A percentile compares a stretch with the other conserved stretches of the same genome.
Evolutionary conservation across 2,888 invertebrate genomes (phyloP).

Genomic region (Cecidostiba fungosa): DNA sequence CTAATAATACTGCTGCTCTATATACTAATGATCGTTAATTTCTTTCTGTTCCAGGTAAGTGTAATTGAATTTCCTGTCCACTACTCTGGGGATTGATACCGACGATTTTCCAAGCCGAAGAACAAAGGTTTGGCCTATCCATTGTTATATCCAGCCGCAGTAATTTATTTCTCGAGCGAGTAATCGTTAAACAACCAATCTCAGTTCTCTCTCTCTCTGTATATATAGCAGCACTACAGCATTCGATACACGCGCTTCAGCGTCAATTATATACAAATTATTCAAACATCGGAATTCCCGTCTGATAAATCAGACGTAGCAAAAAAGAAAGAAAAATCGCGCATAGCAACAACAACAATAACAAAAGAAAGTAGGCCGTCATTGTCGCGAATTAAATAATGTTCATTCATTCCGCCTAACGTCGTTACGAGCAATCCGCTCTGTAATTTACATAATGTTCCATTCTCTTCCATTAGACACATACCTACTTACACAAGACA

Average conservation of each 20-base stretch:
- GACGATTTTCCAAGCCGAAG: not conserved
- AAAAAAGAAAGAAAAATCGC: not conserved
- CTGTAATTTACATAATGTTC: constrained; percentile 53
- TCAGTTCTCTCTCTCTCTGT: not conserved
- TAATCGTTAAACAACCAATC: not conserved
- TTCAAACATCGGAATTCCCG: constrained; percentile 5
- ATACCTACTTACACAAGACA: not conserved
- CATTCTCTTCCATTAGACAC: constrained; percentile 39
- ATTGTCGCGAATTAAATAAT: constrained; percentile 52
- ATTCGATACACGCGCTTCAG: constrained; percentile 3
- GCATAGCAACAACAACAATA: not conserved
- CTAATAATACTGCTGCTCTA: not conserved
- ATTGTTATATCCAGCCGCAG: not conserved
- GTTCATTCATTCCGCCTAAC: constrained; percentile 43
- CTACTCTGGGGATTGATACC: not conserved
- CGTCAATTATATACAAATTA: constrained; percentile 8
- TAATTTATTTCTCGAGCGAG: not conserved
- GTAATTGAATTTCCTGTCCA: not conserved
- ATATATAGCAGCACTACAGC: not conserved
- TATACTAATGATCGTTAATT: not conserved
- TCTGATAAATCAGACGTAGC: not conserved
- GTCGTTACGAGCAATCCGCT: constrained; percentile 39
- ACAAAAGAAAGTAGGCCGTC: constrained; percentile 46
- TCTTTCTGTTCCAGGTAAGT: constrained; percentile 54
- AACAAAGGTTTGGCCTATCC: not conserved